Base-by-base conservation (phyloP, 2,797 vertebrate genomes). In the Sebastes taczanowskii region DNA sequence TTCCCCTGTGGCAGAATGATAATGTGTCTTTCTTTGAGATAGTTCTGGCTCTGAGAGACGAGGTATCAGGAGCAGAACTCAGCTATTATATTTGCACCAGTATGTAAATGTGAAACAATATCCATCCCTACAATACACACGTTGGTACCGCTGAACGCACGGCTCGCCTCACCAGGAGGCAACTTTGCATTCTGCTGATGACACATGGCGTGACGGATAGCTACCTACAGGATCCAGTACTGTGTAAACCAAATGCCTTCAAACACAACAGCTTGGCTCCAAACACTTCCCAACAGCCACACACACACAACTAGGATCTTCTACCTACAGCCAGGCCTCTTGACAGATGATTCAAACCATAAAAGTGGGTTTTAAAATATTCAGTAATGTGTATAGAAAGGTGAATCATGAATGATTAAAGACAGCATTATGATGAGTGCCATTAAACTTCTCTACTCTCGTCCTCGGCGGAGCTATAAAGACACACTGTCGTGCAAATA, bases 341-440 rank as follows among this genome's bases (percentile, higher is more conserved):
- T 60, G 63, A 80, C 55, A 16, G 77, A 67, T 18, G 7, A 77
- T 66, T 76, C 59, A 18, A 85, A 81, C 65, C 23, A 23, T 61
- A 38, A 83, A 78, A 81, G 27, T 23, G 60, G 46, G 5, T 56
- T 71, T 71, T 88, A 61, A 88, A 89, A 88, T 85, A 83, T 89
- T 78, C 83, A 86, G 58, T 73, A 58, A 82, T 76, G 85, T 80
- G 73, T 77, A 81, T 42, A 23, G 67, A 78, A 89, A 88, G 72
- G 82, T 78, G 86, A 83, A 65, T 81, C 83, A 82, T 89, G 77
- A 91, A 91, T 88, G 83, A 88, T 90, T 87, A 68, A 90, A 85
- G 78, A 71, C 6, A 2, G 20, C 77, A 71, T 87, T 64, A 87
- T 30, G 66, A 84, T 65, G 66, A 88, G 69, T 11, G 71, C 74